Evolutionary conservation across 2,888 invertebrate genomes (phyloP), one percentile per base, ranked within the genome.

Genomic region (Sesia bembeciformis): DNA sequence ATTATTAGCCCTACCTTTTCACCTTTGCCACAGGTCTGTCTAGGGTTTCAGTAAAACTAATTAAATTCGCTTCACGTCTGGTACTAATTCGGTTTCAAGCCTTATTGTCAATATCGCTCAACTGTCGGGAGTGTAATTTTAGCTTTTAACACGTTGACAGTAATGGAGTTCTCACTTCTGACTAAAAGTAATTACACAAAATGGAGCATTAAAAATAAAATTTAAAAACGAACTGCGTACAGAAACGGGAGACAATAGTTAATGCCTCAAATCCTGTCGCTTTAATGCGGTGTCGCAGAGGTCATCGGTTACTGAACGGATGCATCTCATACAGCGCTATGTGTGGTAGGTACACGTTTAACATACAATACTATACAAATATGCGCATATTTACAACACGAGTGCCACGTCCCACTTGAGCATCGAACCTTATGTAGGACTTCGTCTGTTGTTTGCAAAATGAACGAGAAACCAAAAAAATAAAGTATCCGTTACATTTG

Each of bases 371-470:
- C 66, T 63, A 68, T 66, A 72, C 65, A 72, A 73, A 72, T 78
- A 83, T 84, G 84, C 79, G 78, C 82, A 86, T 87, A 82, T 80
- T 84, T 77, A 81, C 65, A 62, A 65, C 63, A 62, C 57, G 55
- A 58, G 58, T 60, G 63, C 55, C 56, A 62, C 65, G 61, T 63
- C 68, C 65, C 66, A 67, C 66, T 71, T 70, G 62, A 62, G 61
- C 63, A 62, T 57, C 50, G 50, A 62, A 63, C 64, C 65, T 70
- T 67, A 59, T 56, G 60, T 60, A 50, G 38, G 62, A 57, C 58
- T 63, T 64, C 66, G 66, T 66, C 62, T 54, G 56, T 67, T 62
- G 66, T 69, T 72, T 72, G 76, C 77, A 65, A 81, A 79, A 76
- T 70, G 64, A 67, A 71, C 57, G 62, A 66, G 61, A 74, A 71